Percentiles rank a stretch among this genome's conserved stretches.
Conservation (phyloP, 2,113 vertebrate genomes). For the Haemorhous mexicanus region DNA sequence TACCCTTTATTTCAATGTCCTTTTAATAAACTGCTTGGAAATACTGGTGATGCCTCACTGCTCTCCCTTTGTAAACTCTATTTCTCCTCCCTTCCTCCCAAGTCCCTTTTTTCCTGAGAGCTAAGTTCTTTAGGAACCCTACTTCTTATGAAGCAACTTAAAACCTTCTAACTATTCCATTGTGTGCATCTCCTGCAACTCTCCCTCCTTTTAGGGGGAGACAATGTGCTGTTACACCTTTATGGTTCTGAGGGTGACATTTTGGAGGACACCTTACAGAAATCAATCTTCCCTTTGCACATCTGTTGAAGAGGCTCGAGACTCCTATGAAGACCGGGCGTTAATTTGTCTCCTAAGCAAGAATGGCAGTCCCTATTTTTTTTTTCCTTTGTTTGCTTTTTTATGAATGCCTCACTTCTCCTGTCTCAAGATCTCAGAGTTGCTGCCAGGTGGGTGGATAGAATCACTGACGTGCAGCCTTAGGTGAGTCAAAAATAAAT, state of each 20-base stretch:
- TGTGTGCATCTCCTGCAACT: not conserved
- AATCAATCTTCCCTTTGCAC: not conserved
- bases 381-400: not conserved
- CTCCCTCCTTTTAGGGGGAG: not conserved
- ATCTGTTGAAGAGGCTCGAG: not conserved
- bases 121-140: not conserved
- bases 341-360: not conserved
- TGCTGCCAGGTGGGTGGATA: conserved; percentile 18
- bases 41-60: not conserved
- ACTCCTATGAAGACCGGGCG: not conserved
- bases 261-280: not conserved
- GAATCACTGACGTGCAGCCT: conserved; percentile 36
- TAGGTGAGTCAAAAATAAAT: conserved; percentile 35
- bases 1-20: not conserved
- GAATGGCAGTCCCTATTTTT: not conserved
- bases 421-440: not conserved
- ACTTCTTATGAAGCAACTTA: not conserved
- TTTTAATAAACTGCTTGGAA: not conserved
- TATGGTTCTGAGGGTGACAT: not conserved
- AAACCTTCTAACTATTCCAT: not conserved
- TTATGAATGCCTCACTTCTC: not conserved
- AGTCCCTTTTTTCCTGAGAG: not conserved
- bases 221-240: not conserved
- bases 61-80: not conserved
- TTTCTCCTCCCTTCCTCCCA: not conserved